Evolutionary conservation across 2,113 vertebrate genomes (phyloP), one percentile per base, ranked within the genome.

Genomic region (Climacteris rufus): DNA sequence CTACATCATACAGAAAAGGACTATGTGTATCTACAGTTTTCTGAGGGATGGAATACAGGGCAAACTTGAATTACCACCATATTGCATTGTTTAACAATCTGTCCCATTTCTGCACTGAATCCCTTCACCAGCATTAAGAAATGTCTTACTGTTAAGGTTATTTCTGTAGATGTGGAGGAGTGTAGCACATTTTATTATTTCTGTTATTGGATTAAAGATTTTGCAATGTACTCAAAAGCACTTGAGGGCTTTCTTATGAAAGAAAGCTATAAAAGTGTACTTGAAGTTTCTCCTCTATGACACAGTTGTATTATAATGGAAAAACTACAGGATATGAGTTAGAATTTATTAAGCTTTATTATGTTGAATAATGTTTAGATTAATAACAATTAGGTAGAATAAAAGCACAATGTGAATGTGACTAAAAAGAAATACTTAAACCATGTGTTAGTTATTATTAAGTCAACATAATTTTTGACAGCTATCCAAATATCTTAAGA

Each of bases 361-460:
- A 78, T 35, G 47, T 10, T 70, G 83, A 90, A 83, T 82, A 69
- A 77, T 68, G 60, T 88, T 96, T 92, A 89, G 44, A 92, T 90
- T 92, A 93, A 84, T 94, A 92, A 87, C 33, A 94, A 93, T 97
- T 92, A 96, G 42, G 33, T 60, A 56, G 52, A 91, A 77, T 30
- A 97, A 89, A 94, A 96, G n/a, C 77, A 72, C 69, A n/a, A 85
- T 89, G 50, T 88, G 85, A 92, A 74, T 95, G 54, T 54, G 59
- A 91, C 94, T 96, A 64, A 84, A 93, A 95, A 89, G 44, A 63
- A 83, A 87, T 92, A 84, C 75, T 94, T 93, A 74, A 79, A 37
- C 57, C 74, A 94, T 88, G 27, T 95, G 95, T 93, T 90, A 96
- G 70, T 91, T 93, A 96, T 96, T 97, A 97, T 94, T 95, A 94